Evolutionary conservation across 2,113 vertebrate genomes (phyloP).

Genomic region (Sterrhoptilus dennistouni): DNA sequence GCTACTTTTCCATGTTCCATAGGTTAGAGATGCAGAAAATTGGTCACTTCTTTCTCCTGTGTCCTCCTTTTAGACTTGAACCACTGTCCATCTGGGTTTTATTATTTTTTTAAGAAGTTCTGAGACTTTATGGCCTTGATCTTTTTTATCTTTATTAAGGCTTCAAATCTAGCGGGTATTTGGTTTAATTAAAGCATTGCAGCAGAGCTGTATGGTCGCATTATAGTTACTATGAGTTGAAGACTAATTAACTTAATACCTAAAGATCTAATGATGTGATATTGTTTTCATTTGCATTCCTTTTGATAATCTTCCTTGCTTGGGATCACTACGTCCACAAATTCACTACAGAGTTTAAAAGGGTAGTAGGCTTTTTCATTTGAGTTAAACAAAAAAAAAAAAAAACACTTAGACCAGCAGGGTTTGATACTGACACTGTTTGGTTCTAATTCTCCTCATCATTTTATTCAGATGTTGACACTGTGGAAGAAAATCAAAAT

Average conservation of each 20-base stretch:
- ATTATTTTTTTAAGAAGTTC: not conserved
- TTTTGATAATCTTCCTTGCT: conserved; percentile 27
- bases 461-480: not conserved
- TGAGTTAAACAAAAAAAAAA: not conserved
- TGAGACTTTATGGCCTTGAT: not conserved
- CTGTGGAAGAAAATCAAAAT: not conserved
- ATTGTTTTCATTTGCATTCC: conserved; percentile 26
- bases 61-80: not conserved
- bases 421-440: not conserved
- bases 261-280: conserved; percentile 46
- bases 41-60: not conserved
- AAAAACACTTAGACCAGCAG: fast-evolving
- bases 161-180: conserved; percentile 32
- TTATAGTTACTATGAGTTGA: not conserved
- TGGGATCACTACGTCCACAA: not conserved
- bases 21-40: not conserved
- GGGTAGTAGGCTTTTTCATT: not conserved
- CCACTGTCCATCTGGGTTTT: not conserved
- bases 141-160: conserved; percentile 14
- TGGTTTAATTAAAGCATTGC: conserved; percentile 35
- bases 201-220: not conserved
- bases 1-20: not conserved
- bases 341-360: not conserved
- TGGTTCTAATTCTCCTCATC: fast-evolving
- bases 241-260: conserved; percentile 57